Evolutionary conservation across 2,797 vertebrate genomes (phyloP), one percentile per base, ranked within the genome.

Genomic region (Clamator glandarius): DNA sequence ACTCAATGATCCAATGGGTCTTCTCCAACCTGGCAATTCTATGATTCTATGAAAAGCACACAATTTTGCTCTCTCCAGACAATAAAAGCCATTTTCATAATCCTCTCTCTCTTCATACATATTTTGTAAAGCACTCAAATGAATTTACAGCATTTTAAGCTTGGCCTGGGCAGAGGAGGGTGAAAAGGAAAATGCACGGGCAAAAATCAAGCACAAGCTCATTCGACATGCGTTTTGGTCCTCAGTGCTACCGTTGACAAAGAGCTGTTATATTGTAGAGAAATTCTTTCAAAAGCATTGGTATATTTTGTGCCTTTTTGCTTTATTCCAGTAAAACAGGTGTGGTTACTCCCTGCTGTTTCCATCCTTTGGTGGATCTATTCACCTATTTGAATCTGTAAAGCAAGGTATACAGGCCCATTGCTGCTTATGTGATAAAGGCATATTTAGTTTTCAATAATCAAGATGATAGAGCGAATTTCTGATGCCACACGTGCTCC

Each of bases 131-230:
- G 59, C 24, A 26, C n/a, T 44, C 8, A n/a, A n/a, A 75, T 62
- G n/a, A 58, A 3, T 57, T 68, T 52, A 72, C 5, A 72, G 9
- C 31, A 55, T 68, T 85, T 84, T 75, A 88, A 82, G 6, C 5
- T 72, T 44, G 16, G 3, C 2, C 10, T 3, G 5, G 4, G 7
- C 1, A 12, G 1, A 21, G 2, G 15, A 67, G 1, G 0, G 12
- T 33, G 20, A 18, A 68, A 62, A 57, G 9, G 3, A 68, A 83
- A 93, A 85, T 9, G 4, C 7, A 76, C 11, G 0, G 83, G 62
- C 4, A 55, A 28, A 80, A 64, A 44, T 28, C 12, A 90, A 61
- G 44, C 10, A 39, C 68, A 70, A 64, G 2, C 12, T 66, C 5
- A 31, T 63, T 68, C 5, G 1, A 39, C 6, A 15, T 0, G 10